These are phyloP conservation scores for Corythoichthys haematopterus DNA, from an alignment of 2,113 vertebrate genomes.

Conservation along the genomic window DNA sequence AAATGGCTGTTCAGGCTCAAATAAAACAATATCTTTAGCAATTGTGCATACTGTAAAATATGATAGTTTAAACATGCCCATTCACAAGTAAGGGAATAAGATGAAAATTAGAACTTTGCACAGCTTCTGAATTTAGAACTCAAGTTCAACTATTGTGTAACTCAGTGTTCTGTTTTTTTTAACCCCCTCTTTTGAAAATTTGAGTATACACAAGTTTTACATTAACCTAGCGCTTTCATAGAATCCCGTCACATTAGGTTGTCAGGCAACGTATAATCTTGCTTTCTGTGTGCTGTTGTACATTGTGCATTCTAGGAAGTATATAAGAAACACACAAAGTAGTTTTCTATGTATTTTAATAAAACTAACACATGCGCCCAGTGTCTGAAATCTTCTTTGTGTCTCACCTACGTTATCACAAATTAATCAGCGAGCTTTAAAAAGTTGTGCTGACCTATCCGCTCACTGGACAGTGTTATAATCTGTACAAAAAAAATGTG, in stretches of 20 bases:
- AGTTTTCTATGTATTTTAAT: slow-evolving; percentile 85
- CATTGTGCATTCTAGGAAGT: slow-evolving; percentile 71
- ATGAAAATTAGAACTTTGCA: slow-evolving; percentile 56
- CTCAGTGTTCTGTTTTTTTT: slow-evolving; percentile 31
- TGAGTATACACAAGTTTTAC: slow-evolving; percentile 32
- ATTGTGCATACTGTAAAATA: slow-evolving; percentile 7
- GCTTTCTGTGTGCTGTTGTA: slow-evolving; percentile 71
- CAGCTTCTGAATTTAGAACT: slow-evolving; percentile 51
- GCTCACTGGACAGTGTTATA: slow-evolving; percentile 36
- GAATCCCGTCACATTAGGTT: slow-evolving; percentile 49
- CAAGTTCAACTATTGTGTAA: slow-evolving; percentile 46
- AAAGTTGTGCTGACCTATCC: slow-evolving; percentile 19
- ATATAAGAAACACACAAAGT: slow-evolving; percentile 72
- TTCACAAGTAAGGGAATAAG: slow-evolving; percentile 45
- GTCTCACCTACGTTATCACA: slow-evolving; percentile 54
- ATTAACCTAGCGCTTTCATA: slow-evolving; percentile 40
- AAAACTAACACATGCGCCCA: slow-evolving; percentile 75
- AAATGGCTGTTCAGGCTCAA: slow-evolving; percentile 1
- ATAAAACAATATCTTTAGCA: background rate
- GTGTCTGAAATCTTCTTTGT: slow-evolving; percentile 72
- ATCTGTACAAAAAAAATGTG: slow-evolving; percentile 27
- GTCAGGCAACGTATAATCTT: slow-evolving; percentile 40
- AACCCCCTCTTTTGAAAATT: slow-evolving; percentile 40
- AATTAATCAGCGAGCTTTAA: slow-evolving; percentile 25
- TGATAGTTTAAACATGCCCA: slow-evolving; percentile 45